Conservation (phyloP, 53 echinoderm and acorn worm genomes). For the Paracentrotus lividus region DNA sequence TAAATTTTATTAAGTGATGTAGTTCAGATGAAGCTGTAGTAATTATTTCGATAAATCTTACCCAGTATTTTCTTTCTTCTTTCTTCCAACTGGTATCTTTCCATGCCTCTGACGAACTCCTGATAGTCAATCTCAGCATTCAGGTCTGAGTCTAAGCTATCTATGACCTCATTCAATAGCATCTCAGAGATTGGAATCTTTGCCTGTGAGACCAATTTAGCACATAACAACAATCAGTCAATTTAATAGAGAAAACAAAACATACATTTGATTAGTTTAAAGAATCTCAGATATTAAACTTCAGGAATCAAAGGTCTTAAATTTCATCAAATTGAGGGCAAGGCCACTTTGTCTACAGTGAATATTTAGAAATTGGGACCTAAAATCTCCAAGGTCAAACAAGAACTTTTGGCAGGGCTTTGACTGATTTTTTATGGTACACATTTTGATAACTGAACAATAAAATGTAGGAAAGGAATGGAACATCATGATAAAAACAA, state of each 20-base stretch:
- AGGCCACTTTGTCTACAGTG: too few species aligned
- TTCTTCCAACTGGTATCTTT: constrained; percentile 75
- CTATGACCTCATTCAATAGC: constrained; percentile 82
- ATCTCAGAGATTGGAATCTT: constrained; percentile 83
- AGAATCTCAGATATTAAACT: not conserved
- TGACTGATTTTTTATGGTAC: too few species aligned
- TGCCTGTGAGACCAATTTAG: constrained; percentile 73
- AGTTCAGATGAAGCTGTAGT: too few species aligned
- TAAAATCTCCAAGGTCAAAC: too few species aligned
- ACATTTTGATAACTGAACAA: not conserved
- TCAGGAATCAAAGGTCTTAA: not conserved
- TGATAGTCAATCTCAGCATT: constrained; percentile 91
- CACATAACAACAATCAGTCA: not conserved
- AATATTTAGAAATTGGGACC: too few species aligned
- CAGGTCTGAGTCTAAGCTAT: constrained; percentile 83
- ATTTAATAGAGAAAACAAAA: not conserved
- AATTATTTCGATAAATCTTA: too few species aligned
- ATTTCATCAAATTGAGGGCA: too few species aligned
- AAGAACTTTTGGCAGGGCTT: too few species aligned
- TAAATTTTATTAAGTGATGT: not conserved
- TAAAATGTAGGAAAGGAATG: not conserved
- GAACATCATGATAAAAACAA: constrained; percentile 18
- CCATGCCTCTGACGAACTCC: constrained; percentile 89
- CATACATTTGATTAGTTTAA: not conserved
- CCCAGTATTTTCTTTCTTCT: constrained; percentile 69